These are phyloP conservation scores for Drosophila barbarae DNA, from an alignment of 2,888 invertebrate species.

Conservation along the genomic window DNA sequence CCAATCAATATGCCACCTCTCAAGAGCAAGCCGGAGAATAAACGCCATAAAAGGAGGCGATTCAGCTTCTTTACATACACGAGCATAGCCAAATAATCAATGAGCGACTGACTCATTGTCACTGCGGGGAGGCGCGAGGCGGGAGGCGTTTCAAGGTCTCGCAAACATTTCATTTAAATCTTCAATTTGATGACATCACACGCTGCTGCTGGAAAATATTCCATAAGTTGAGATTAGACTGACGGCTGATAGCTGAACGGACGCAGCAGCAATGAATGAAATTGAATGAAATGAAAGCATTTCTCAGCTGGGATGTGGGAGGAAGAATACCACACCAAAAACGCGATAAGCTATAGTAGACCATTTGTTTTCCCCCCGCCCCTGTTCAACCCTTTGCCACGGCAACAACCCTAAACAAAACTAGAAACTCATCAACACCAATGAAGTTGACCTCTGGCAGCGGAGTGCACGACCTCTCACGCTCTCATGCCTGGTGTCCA, in stretches of 20 bases:
- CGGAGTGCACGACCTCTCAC: slow-evolving; percentile 41
- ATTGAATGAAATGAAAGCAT: background rate
- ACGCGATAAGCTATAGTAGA: background rate
- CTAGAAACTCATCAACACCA: slow-evolving; percentile 36
- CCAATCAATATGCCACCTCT: slow-evolving; percentile 31
- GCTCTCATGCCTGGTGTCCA: slow-evolving; percentile 43
- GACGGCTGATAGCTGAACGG: background rate
- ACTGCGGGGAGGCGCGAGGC: background rate
- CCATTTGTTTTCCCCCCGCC: background rate
- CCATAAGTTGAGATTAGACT: slow-evolving; percentile 22
- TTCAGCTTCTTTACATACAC: slow-evolving; percentile 20
- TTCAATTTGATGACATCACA: slow-evolving; percentile 39
- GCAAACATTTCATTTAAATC: slow-evolving; percentile 14
- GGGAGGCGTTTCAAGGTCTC: slow-evolving; percentile 19
- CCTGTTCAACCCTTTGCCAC: slow-evolving; percentile 15
- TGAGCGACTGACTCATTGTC: slow-evolving; percentile 23
- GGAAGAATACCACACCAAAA: background rate
- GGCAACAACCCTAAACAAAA: slow-evolving; percentile 23
- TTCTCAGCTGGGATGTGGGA: background rate
- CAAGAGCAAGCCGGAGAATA: slow-evolving; percentile 12
- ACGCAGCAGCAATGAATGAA: slow-evolving; percentile 1
- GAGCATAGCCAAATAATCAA: slow-evolving; percentile 16
- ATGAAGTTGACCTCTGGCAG: slow-evolving; percentile 62
- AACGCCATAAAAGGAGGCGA: slow-evolving; percentile 30
- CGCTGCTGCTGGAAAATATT: slow-evolving; percentile 16